phyloP scores from a whole-genome alignment of 2,888 invertebrate species.

The Dusona sp. region DNA sequence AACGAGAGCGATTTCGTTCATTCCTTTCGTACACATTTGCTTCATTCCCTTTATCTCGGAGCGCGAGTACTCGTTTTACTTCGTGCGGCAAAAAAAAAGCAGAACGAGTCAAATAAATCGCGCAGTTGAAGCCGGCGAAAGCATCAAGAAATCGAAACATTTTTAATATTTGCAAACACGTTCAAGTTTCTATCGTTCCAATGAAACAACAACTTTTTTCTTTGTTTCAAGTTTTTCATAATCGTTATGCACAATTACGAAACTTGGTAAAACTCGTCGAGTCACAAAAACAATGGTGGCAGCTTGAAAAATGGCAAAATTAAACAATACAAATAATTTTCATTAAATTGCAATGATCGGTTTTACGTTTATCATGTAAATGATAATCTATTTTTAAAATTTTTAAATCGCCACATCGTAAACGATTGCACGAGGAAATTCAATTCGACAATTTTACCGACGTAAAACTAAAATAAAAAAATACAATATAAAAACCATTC shows the following conservation, averaged over 20 bases:
- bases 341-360: too few species aligned
- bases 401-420: neutral
- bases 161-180: neutral
- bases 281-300: neutral
- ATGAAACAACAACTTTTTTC: neutral
- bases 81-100: neutral
- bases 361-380: too few species aligned
- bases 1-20: constrained; percentile 62
- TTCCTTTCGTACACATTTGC: constrained; percentile 35
- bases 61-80: constrained; percentile 9
- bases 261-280: neutral
- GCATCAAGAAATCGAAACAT: neutral
- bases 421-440: neutral
- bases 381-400: too few species aligned
- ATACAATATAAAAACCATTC: neutral
- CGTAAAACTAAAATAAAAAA: neutral
- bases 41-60: constrained; percentile 23
- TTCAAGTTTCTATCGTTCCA: neutral
- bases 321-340: too few species aligned
- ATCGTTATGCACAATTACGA: neutral
- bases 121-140: neutral
- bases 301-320: too few species aligned
- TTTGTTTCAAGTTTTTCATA: neutral
- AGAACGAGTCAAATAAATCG: neutral
- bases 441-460: neutral